Evolutionary conservation across 1,140 invertebrate genomes (phyloP).

Genomic region (Belonocnema kinseyi): DNA sequence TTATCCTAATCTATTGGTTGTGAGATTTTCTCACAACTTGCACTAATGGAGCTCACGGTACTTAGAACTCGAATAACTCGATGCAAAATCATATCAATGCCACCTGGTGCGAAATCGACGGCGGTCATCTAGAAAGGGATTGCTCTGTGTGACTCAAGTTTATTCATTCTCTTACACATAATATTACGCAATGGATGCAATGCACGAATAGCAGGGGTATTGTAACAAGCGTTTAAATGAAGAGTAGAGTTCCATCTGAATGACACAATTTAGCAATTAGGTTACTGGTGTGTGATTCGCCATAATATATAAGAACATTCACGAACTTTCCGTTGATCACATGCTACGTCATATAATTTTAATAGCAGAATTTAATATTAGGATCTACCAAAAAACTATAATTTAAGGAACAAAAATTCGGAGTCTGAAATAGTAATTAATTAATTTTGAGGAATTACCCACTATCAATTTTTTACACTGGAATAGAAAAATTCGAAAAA

Average conservation of each 20-base stretch:
- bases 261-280: conserved; percentile 14
- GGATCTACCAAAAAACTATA: no score
- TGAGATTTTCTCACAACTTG: conserved; percentile 25
- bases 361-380: no score
- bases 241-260: neutral
- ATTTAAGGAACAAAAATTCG: no score
- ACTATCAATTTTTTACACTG: no score
- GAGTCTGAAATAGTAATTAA: no score
- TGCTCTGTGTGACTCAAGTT: conserved; percentile 18
- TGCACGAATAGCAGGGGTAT: neutral
- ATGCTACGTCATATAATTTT: no score
- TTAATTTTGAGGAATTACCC: no score
- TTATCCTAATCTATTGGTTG: neutral
- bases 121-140: conserved; percentile 29
- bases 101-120: neutral
- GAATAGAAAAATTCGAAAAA: no score
- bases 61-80: neutral
- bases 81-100: conserved; percentile 17
- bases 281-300: neutral
- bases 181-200: conserved; percentile 8
- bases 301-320: neutral
- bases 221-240: neutral
- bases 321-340: neutral
- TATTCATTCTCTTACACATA: neutral
- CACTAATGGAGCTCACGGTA: neutral